phyloP scores from a whole-genome alignment of 2,888 invertebrate species.

The Harpalus rufipes region DNA sequence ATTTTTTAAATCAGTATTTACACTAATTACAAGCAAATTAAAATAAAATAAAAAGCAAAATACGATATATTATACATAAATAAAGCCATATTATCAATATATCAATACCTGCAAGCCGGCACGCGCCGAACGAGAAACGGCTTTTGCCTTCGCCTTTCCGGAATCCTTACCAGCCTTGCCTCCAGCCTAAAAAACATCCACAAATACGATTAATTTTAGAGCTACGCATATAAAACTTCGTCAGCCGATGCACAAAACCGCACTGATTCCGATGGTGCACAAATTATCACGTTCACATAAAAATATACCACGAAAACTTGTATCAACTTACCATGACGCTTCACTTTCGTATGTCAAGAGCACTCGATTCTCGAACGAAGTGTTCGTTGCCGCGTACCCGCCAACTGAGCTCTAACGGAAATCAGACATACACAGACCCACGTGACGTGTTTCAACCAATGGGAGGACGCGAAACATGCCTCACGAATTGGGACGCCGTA shows the following conservation, averaged over 20 bases:
- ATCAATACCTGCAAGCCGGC: constrained; percentile 96
- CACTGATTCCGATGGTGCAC: constrained; percentile 70
- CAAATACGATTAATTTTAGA: constrained; percentile 80
- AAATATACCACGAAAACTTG: constrained; percentile 74
- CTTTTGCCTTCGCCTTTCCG: constrained; percentile 99
- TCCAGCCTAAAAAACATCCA: constrained; percentile 91
- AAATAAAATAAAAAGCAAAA: constrained; percentile 70
- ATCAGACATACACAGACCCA: constrained; percentile 72
- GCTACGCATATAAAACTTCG: constrained; percentile 80
- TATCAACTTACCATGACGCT: constrained; percentile 78
- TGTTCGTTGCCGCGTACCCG: constrained; percentile 73
- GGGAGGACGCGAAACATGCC: not conserved
- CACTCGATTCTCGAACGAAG: constrained; percentile 72
- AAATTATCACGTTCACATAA: constrained; percentile 72
- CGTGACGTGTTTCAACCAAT: constrained; percentile 75
- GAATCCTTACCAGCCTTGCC: constrained; percentile 99
- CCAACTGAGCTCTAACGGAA: constrained; percentile 73
- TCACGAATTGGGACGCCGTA: constrained; percentile 23
- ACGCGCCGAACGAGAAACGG: constrained; percentile 98
- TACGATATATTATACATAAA: constrained; percentile 48
- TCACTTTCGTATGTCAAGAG: constrained; percentile 71
- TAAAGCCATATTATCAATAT: constrained; percentile 58
- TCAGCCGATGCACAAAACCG: constrained; percentile 78
- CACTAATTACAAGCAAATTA: constrained; percentile 25
- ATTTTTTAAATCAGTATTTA: constrained; percentile 17